A percentile compares a stretch with the other conserved stretches of the same genome.
Conservation (phyloP, 2,113 vertebrate species). For the Oryzias javanicus region DNA sequence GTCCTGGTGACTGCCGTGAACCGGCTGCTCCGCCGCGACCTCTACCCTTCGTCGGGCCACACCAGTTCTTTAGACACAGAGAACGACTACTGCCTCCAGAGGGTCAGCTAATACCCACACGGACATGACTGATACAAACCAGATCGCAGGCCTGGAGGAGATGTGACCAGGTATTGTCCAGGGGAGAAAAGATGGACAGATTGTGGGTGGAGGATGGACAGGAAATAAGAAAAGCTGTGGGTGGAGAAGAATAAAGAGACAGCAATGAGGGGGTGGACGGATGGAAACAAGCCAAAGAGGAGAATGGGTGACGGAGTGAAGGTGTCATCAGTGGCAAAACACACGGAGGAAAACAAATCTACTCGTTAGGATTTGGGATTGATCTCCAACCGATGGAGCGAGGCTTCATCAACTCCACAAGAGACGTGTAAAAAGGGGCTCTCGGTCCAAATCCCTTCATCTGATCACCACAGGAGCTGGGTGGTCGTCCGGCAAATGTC, state of each 20-base stretch:
- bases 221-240: slow-evolving; percentile 28
- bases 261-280: slow-evolving; percentile 44
- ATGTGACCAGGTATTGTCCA: slow-evolving; percentile 44
- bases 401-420: neutral
- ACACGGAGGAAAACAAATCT: slow-evolving; percentile 18
- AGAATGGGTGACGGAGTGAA: slow-evolving; percentile 6
- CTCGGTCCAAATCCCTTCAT: slow-evolving; percentile 18
- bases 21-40: slow-evolving; percentile 81
- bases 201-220: slow-evolving; percentile 43
- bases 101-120: slow-evolving; percentile 73
- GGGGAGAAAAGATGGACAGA: slow-evolving; percentile 31
- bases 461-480: slow-evolving; percentile 18
- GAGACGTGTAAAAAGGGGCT: slow-evolving; percentile 35
- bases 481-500: slow-evolving; percentile 13
- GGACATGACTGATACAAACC: slow-evolving; percentile 34
- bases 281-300: slow-evolving; percentile 7
- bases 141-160: slow-evolving; percentile 25
- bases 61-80: slow-evolving; percentile 84
- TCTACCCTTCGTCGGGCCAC: slow-evolving; percentile 82
- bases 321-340: too few relatives aligned
- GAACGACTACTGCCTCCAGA: slow-evolving; percentile 84
- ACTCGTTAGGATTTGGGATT: slow-evolving; percentile 8
- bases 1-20: slow-evolving; percentile 80
- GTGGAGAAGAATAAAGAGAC: slow-evolving; percentile 48
- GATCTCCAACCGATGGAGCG: slow-evolving; percentile 21